Evolutionary conservation across 2,113 vertebrate species (phyloP).

Genomic region (Steatornis caripensis): DNA sequence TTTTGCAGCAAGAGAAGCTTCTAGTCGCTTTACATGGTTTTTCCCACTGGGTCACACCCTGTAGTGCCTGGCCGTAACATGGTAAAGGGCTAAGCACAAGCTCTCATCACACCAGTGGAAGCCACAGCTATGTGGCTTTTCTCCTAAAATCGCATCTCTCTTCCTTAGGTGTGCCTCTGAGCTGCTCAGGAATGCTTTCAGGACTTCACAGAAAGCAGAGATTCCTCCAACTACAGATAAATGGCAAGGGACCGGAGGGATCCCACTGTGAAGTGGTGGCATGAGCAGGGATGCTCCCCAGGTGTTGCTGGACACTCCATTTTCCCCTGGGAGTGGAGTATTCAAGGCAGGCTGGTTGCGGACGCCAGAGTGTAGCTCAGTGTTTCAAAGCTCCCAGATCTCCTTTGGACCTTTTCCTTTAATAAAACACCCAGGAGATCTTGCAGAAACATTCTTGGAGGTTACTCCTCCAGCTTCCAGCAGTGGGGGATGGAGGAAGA

Average conservation of each 20-base stretch:
- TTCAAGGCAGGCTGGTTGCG: background rate
- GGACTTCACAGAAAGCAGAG: background rate
- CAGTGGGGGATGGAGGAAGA: background rate
- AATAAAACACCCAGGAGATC: background rate
- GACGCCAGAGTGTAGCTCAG: background rate
- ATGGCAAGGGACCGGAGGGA: background rate
- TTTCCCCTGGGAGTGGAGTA: background rate
- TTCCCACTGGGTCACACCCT: background rate
- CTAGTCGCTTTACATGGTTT: background rate
- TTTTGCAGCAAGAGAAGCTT: background rate
- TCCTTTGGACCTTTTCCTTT: background rate
- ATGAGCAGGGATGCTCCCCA: background rate
- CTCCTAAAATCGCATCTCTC: background rate
- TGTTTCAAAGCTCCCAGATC: background rate
- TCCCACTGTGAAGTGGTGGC: background rate
- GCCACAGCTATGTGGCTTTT: conserved; percentile 19
- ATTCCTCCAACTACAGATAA: background rate
- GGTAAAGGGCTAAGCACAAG: background rate
- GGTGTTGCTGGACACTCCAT: background rate
- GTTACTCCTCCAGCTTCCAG: background rate
- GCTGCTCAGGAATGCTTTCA: background rate
- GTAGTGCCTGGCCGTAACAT: background rate
- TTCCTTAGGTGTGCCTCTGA: background rate
- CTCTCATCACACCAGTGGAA: background rate
- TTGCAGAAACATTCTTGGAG: background rate